Conservation (phyloP, 1,140 invertebrate species). For the Drosophila burlai region DNA sequence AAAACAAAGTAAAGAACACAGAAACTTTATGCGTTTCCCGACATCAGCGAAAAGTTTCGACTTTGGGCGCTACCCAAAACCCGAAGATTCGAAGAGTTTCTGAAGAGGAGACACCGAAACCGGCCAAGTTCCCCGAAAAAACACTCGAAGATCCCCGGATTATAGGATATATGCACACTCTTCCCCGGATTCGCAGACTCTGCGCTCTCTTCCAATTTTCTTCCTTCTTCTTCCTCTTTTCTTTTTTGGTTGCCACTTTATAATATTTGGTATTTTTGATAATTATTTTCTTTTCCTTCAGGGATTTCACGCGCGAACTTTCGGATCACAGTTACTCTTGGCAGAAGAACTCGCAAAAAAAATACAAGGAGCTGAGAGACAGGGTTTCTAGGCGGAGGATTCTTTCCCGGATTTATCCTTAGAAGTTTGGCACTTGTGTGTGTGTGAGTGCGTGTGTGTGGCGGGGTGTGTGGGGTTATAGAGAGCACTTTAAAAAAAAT, state of each 20-base stretch:
- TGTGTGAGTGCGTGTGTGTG: not conserved
- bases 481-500: constrained; percentile 35
- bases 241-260: constrained; percentile 36
- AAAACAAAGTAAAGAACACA: constrained; percentile 44
- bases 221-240: not conserved
- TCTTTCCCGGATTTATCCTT: not conserved
- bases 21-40: constrained; percentile 39
- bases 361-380: constrained; percentile 3
- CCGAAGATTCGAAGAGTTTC: constrained; percentile 17
- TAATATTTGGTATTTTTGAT: not conserved
- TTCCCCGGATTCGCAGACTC: constrained; percentile 3
- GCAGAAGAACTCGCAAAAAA: constrained; percentile 21
- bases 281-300: not conserved
- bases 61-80: constrained; percentile 31
- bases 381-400: constrained; percentile 1
- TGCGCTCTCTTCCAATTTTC: not conserved
- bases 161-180: constrained; percentile 14
- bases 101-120: constrained; percentile 13
- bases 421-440: constrained; percentile 7
- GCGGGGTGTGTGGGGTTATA: not conserved
- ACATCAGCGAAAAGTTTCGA: constrained; percentile 45
- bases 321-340: constrained; percentile 23
- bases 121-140: constrained; percentile 21
- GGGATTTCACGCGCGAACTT: constrained; percentile 18
- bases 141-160: constrained; percentile 19